These are phyloP conservation scores for Megathymus violae DNA, from an alignment of 1,140 invertebrate species.

Conservation along the genomic window DNA sequence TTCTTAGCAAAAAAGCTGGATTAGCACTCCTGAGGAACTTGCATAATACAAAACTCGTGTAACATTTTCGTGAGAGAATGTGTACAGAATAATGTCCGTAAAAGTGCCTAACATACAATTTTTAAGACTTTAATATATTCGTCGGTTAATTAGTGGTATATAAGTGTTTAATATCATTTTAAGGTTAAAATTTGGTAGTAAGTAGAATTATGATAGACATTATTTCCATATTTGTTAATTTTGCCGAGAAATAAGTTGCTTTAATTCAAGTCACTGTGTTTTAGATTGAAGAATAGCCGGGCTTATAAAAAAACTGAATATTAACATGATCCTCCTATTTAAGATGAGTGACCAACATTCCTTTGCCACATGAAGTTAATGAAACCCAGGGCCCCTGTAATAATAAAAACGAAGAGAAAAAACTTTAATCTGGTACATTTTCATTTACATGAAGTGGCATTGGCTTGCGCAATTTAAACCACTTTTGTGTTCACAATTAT, in stretches of 20 bases:
- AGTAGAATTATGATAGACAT: no score
- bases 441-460: slow-evolving; percentile 27
- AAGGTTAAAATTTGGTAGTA: not conserved
- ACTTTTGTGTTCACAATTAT: slow-evolving; percentile 27
- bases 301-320: no score
- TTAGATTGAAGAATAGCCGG: no score
- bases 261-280: no score
- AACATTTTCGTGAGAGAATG: slow-evolving; percentile 17
- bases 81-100: not conserved
- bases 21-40: slow-evolving; percentile 15
- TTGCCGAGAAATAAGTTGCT: no score
- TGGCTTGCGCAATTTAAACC: slow-evolving; percentile 29
- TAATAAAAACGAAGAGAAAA: slow-evolving; percentile 4
- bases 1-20: slow-evolving; percentile 27
- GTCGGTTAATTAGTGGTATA: not conserved
- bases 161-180: slow-evolving; percentile 1
- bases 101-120: slow-evolving; percentile 8
- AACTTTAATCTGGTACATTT: slow-evolving; percentile 18
- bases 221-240: no score
- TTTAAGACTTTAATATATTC: slow-evolving; percentile 19
- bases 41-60: slow-evolving; percentile 29
- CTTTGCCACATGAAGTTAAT: no score
- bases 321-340: no score
- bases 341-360: no score
- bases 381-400: no score